Conservation (phyloP, 2,113 vertebrate genomes). For the Notothenia coriiceps region DNA sequence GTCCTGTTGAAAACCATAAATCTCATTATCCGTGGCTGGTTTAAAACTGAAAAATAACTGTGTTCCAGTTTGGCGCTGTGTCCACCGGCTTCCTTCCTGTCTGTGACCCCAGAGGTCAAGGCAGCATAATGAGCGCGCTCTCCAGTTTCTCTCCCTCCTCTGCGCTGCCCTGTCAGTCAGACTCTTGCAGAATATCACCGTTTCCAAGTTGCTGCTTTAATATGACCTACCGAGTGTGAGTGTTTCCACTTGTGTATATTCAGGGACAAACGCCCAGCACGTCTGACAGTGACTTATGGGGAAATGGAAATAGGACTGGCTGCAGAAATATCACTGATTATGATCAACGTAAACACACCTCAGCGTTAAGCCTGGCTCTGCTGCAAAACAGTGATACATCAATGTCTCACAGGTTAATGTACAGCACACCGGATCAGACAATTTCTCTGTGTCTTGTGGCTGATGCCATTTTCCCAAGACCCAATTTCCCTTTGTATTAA, state of each 20-base stretch:
- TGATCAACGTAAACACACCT: conserved; percentile 52
- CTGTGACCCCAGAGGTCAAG: conserved; percentile 73
- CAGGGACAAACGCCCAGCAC: conserved; percentile 18
- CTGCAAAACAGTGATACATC: conserved; percentile 37
- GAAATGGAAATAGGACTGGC: conserved; percentile 45
- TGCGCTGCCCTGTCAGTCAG: conserved; percentile 17
- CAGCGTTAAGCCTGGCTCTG: conserved; percentile 33
- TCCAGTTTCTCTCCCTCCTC: conserved; percentile 51
- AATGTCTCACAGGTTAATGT: conserved; percentile 26
- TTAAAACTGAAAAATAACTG: conserved; percentile 44
- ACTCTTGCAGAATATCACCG: conserved; percentile 38
- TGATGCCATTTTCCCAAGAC: conserved; percentile 16
- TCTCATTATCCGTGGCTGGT: conserved; percentile 35
- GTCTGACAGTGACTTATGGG: conserved; percentile 66
- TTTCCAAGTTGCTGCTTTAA: conserved; percentile 30
- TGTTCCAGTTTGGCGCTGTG: conserved; percentile 34
- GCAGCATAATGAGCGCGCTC: conserved; percentile 64
- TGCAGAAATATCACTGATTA: conserved; percentile 66
- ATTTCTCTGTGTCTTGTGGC: conserved; percentile 28
- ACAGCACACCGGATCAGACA: conserved; percentile 23
- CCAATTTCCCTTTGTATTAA: conserved; percentile 13
- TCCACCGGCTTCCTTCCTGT: conserved; percentile 72
- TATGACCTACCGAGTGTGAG: conserved; percentile 17
- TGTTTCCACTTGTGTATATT: conserved; percentile 29
- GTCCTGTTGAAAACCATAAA: conserved; percentile 31